These are phyloP conservation scores for Vollenhovia emeryi DNA, from an alignment of 1,140 invertebrate species.

Conservation along the genomic window DNA sequence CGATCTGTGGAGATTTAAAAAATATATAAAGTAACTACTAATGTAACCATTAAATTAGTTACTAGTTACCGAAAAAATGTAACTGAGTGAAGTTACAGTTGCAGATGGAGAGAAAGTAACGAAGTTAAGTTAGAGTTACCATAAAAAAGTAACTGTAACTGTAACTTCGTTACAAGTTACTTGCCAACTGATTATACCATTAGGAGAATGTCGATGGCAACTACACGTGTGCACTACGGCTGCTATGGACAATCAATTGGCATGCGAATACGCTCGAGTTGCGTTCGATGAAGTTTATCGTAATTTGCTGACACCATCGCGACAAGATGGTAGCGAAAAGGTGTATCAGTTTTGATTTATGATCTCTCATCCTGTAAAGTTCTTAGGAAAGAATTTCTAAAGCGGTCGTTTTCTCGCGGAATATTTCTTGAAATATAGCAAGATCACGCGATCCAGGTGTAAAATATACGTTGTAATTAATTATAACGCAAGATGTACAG, in stretches of 20 bases:
- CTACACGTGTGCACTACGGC: neutral
- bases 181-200: too few relatives aligned
- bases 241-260: neutral
- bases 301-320: neutral
- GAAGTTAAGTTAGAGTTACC: too few relatives aligned
- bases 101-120: too few relatives aligned
- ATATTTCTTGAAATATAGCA: neutral
- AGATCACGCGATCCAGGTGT: neutral
- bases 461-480: neutral
- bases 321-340: neutral
- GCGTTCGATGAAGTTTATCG: neutral
- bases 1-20: too few relatives aligned
- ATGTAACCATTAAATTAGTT: too few relatives aligned
- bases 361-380: neutral
- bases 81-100: too few relatives aligned
- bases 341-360: neutral
- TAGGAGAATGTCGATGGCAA: conserved; percentile 5
- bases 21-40: too few relatives aligned
- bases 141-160: too few relatives aligned
- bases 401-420: too few relatives aligned
- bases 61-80: too few relatives aligned
- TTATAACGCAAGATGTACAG: neutral
- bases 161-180: too few relatives aligned
- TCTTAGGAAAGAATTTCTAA: neutral
- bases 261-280: neutral